These are phyloP conservation scores for Orestias chungarensis DNA, from an alignment of 2,797 vertebrate species.

Conservation along the genomic window DNA sequence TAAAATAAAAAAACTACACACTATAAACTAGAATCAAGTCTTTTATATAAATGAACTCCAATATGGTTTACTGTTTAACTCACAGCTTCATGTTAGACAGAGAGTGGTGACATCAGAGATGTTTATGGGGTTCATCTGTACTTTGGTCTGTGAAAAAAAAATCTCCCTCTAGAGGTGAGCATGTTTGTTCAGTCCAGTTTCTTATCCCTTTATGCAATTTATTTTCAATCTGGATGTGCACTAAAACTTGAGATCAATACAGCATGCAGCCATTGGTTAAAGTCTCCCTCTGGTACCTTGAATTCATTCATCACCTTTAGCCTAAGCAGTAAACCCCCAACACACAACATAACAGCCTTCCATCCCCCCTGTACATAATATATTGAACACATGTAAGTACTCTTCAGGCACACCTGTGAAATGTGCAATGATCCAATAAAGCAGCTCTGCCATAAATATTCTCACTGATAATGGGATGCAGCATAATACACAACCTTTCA, in stretches of 20 bases:
- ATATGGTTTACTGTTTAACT: neutral
- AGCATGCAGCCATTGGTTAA: slow-evolving; percentile 24
- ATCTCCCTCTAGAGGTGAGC: slow-evolving; percentile 11
- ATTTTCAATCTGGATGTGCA: slow-evolving; percentile 45
- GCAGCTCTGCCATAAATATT: neutral
- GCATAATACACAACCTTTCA: neutral
- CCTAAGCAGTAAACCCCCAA: slow-evolving; percentile 22
- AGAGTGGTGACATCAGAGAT: neutral
- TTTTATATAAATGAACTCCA: neutral
- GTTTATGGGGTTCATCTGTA: neutral
- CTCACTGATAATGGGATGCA: neutral
- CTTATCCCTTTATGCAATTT: slow-evolving; percentile 27
- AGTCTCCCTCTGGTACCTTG: slow-evolving; percentile 32
- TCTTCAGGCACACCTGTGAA: slow-evolving; percentile 3
- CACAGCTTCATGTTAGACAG: neutral
- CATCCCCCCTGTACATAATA: neutral
- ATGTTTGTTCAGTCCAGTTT: slow-evolving; percentile 44
- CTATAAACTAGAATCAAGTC: neutral
- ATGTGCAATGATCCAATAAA: slow-evolving; percentile 2
- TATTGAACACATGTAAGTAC: slow-evolving; percentile 11
- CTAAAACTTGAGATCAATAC: slow-evolving; percentile 61
- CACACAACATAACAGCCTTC: slow-evolving; percentile 11
- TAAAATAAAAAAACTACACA: neutral
- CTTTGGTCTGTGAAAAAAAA: slow-evolving; percentile 24
- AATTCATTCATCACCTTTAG: slow-evolving; percentile 46